Evolutionary conservation across 37 sponge, comb jelly and placozoan species (phyloP), one percentile per base, ranked within the genome.

Genomic region (Geodia barretti): DNA sequence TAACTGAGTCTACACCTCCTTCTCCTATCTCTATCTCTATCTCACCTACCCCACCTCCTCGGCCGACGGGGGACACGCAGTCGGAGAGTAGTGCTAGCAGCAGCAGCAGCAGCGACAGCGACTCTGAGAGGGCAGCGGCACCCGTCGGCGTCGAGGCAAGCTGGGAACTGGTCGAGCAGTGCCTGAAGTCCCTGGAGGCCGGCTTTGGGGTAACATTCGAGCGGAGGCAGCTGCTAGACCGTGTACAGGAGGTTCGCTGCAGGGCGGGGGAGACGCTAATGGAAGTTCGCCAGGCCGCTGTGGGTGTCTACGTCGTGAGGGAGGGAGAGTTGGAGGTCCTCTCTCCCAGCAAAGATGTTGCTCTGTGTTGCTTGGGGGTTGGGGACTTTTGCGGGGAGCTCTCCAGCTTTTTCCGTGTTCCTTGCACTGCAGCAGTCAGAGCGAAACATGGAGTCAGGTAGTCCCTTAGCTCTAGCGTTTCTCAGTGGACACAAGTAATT

Each of bases 341-440:
- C 25, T 42, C 76, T 24, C 60, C 68, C 25, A n/a, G 14, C 4
- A 77, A 75, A 11, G 82, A 76, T 30, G 73, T 40, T 0, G 64
- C 70, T 29, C 11, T 87, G 26, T 30, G 42, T 8, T 26, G 41
- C 1, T 61, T 86, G 47, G 42, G 62, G n/a, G 66, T 70, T 28
- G 82, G 82, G 1, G 88, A 87, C 39, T 80, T 87, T 26, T 87
- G 72, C 68, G 82, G 88, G 33, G 88, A 87, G 60, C 71, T 87
- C 32, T 81, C 88, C 1, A 59, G 76, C 21, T 40, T 87, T 25
- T 81, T 87, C 32, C 39, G 7, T 25, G 41, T 68, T 23, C 47
- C 41, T 11, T 74, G 75, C 59, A 74, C 75, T 31, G 75, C 75
- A n/a, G 47, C 75, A 1, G 59, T 74, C 11, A 36, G 31, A 24